Percentiles rank a stretch among this genome's conserved stretches.
Conservation (phyloP, 2,888 invertebrate species). For the Cepaea hortensis region DNA sequence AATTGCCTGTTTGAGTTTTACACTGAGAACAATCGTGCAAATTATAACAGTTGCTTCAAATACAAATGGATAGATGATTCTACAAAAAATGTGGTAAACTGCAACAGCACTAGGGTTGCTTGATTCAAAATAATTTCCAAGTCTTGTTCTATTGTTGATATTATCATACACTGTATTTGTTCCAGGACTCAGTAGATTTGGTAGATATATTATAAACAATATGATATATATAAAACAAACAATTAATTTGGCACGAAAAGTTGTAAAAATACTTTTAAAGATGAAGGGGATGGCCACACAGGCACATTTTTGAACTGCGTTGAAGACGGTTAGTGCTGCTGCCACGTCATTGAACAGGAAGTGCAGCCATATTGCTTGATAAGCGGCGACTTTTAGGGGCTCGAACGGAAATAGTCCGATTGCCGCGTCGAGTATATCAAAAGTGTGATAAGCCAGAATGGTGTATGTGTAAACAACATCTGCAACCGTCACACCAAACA, state of each 20-base stretch:
- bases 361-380: neutral
- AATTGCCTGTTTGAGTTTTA: slow-evolving; percentile 10
- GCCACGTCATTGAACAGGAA: slow-evolving; percentile 6
- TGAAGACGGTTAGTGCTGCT: neutral
- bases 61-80: neutral
- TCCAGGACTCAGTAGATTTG: slow-evolving; percentile 6
- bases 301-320: slow-evolving; percentile 20
- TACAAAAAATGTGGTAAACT: neutral
- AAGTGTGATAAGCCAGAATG: slow-evolving; percentile 2
- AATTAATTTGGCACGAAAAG: neutral
- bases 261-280: slow-evolving; percentile 24
- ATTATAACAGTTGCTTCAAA: neutral
- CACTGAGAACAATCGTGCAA: neutral
- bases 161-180: neutral
- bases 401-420: slow-evolving; percentile 3
- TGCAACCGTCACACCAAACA: slow-evolving; percentile 1
- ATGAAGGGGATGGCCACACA: slow-evolving; percentile 11
- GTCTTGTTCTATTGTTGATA: neutral
- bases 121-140: neutral
- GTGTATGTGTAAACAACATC: neutral
- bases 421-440: neutral
- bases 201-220: neutral
- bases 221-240: neutral
- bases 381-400: neutral
- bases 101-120: neutral